These are phyloP conservation scores for Toxonevra muliebris DNA, from an alignment of 2,888 invertebrate species.

Conservation along the genomic window DNA sequence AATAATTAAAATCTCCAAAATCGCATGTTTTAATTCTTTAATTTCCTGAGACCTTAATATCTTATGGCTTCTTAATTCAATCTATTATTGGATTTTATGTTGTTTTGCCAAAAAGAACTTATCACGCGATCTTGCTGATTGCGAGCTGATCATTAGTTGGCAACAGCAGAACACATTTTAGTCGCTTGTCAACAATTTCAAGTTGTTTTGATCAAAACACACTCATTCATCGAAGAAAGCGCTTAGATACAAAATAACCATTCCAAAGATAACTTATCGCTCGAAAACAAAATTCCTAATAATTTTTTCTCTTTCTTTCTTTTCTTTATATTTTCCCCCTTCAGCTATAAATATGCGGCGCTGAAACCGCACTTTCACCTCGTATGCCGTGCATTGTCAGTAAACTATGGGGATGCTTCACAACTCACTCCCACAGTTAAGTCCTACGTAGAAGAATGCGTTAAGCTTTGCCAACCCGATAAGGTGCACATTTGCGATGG, in stretches of 20 bases:
- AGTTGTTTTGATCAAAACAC: too few relatives aligned
- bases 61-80: too few relatives aligned
- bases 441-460: constrained; percentile 80
- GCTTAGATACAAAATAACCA: background rate
- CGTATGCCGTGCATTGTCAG: constrained; percentile 44
- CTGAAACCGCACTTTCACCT: constrained; percentile 42
- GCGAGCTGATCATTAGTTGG: too few relatives aligned
- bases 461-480: constrained; percentile 84
- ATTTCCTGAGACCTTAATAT: too few relatives aligned
- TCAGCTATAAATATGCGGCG: constrained; percentile 9
- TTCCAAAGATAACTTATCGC: too few relatives aligned
- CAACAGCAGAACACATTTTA: background rate
- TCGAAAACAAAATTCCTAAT: background rate
- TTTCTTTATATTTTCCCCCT: constrained; percentile 35
- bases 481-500: constrained; percentile 93
- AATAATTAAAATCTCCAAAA: too few relatives aligned
- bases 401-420: constrained; percentile 64
- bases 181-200: background rate
- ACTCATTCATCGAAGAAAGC: background rate
- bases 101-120: too few relatives aligned
- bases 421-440: constrained; percentile 67
- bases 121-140: too few relatives aligned
- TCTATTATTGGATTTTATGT: background rate
- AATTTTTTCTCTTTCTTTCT: constrained; percentile 3
- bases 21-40: too few relatives aligned